These are phyloP conservation scores for Tarsius wallacei DNA, from an alignment of 2,797 vertebrate species.

Conservation along the genomic window DNA sequence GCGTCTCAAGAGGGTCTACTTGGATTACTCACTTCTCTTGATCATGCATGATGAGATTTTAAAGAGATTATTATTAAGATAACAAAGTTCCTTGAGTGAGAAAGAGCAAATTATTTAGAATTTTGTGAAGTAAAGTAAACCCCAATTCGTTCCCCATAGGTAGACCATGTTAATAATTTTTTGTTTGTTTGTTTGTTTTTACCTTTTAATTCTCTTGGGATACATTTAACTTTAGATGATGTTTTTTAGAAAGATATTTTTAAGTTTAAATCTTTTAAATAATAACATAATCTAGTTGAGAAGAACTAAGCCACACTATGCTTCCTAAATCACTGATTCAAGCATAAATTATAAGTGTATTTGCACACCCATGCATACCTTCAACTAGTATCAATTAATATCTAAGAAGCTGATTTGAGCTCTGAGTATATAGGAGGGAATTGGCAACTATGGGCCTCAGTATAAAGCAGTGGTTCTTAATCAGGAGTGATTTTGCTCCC, in stretches of 20 bases:
- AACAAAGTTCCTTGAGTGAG: constrained; percentile 27
- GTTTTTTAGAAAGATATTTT: neutral
- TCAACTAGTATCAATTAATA: neutral
- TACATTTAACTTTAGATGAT: constrained; percentile 24
- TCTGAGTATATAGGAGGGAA: too few relatives aligned
- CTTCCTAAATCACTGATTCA: constrained; percentile 8
- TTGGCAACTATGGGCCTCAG: neutral
- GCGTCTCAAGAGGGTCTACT: neutral
- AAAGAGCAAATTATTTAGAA: constrained; percentile 43
- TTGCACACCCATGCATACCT: neutral
- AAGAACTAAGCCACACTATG: constrained; percentile 14
- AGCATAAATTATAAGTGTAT: neutral
- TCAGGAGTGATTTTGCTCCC: neutral
- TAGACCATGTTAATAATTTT: neutral
- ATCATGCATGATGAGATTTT: neutral
- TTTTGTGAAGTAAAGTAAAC: neutral
- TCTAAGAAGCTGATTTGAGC: constrained; percentile 48
- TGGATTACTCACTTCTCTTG: neutral
- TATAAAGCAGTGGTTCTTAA: neutral
- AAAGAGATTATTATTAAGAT: neutral
- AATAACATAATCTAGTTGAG: constrained; percentile 29
- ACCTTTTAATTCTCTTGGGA: constrained; percentile 39
- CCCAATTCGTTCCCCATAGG: neutral
- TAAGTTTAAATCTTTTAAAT: constrained; percentile 51
- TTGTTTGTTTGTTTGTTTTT: neutral